Percentiles rank a stretch among this genome's conserved stretches.
These are phyloP conservation scores for Scaptomyza reducta DNA, from an alignment of 2,888 invertebrate genomes.

Conservation along the genomic window DNA sequence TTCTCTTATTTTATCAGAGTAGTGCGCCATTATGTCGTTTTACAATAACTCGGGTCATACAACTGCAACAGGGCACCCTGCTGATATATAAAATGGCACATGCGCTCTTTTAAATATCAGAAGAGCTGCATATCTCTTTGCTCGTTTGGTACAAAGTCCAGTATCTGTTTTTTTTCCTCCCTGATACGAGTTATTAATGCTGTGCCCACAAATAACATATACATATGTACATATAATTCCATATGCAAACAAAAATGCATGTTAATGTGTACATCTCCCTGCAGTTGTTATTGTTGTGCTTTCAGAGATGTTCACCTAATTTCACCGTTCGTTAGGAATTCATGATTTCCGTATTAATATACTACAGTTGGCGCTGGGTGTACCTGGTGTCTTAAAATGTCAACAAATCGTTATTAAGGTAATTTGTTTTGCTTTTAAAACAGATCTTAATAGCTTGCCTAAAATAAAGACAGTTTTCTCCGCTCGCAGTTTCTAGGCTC, in stretches of 20 bases:
- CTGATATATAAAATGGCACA: constrained; percentile 24
- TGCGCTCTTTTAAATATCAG: constrained; percentile 29
- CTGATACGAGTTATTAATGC: constrained; percentile 16
- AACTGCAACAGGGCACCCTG: constrained; percentile 32
- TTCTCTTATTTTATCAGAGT: constrained; percentile 18
- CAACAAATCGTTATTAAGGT: no score
- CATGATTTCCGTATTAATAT: background rate
- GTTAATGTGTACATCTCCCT: background rate
- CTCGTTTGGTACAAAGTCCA: constrained; percentile 41
- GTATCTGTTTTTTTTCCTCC: constrained; percentile 10
- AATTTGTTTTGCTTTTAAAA: background rate
- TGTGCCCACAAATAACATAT: constrained; percentile 9
- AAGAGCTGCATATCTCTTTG: constrained; percentile 8
- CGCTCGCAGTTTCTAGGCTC: no score
- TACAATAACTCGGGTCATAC: constrained; percentile 33
- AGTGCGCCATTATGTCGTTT: constrained; percentile 15
- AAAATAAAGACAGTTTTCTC: no score
- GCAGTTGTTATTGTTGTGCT: constrained; percentile 18
- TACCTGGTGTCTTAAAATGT: no score
- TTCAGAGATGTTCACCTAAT: constrained; percentile 8
- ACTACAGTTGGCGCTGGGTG: background rate
- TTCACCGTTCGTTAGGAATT: constrained; percentile 9
- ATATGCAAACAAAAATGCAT: background rate
- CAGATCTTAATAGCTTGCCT: no score
- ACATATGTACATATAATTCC: constrained; percentile 1